These are phyloP conservation scores for Nyctereutes procyonoides DNA, from an alignment of 2,113 vertebrate species.

Conservation along the genomic window DNA sequence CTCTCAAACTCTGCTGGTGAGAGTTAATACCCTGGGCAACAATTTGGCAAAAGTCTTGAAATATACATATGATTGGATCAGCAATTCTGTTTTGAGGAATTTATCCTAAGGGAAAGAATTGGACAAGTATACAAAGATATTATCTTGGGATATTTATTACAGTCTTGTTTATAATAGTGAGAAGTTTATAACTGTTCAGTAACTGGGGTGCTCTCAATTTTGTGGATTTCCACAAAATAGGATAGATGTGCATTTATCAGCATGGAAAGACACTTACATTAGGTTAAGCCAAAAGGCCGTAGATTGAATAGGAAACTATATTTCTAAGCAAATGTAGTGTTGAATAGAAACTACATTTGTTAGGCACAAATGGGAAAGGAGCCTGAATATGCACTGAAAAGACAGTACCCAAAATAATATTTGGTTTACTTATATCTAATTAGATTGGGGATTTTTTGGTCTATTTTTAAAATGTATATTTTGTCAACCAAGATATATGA, in stretches of 20 bases:
- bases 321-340: background rate
- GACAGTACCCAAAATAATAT: background rate
- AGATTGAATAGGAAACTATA: background rate
- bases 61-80: background rate
- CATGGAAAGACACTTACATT: background rate
- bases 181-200: background rate
- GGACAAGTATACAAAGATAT: background rate
- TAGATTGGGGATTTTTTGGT: background rate
- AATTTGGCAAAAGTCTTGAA: slow-evolving; percentile 46
- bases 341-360: slow-evolving; percentile 11
- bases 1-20: background rate
- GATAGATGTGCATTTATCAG: background rate
- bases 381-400: background rate
- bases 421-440: background rate
- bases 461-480: background rate
- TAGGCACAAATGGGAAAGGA: background rate
- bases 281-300: background rate
- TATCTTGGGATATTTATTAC: slow-evolving; percentile 28
- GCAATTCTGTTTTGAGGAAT: slow-evolving; percentile 25
- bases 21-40: background rate
- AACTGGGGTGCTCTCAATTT: background rate
- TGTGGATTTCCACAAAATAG: background rate
- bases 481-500: background rate
- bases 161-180: slow-evolving; percentile 1
- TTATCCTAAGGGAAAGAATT: slow-evolving; percentile 35